Conservation (phyloP, 2,113 vertebrate genomes). For the Phalacrocorax pelagicus region DNA sequence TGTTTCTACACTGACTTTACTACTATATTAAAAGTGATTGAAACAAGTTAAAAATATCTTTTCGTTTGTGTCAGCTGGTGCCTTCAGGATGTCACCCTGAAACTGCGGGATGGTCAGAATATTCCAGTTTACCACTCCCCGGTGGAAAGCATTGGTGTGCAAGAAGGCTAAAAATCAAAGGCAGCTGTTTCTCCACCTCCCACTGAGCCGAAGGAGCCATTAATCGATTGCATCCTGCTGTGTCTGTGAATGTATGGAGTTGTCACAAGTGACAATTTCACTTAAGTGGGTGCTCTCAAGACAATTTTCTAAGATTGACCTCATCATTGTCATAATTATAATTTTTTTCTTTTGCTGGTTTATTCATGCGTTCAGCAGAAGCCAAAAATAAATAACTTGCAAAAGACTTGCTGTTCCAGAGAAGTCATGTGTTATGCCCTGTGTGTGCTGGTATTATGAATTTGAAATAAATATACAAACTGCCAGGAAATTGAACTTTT, state of each 20-base stretch:
- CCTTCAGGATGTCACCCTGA: constrained; percentile 75
- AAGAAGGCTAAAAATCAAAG: not conserved
- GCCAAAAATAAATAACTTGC: constrained; percentile 19
- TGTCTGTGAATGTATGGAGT: not conserved
- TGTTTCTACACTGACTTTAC: not conserved
- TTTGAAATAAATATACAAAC: not conserved
- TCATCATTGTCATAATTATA: not conserved
- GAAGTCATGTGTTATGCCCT: not conserved
- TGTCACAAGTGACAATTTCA: not conserved
- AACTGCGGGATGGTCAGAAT: constrained; percentile 69
- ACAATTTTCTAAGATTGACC: not conserved
- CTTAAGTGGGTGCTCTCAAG: not conserved
- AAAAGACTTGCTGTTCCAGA: not conserved
- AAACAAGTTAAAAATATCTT: not conserved
- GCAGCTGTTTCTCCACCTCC: not conserved
- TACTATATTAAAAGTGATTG: not conserved
- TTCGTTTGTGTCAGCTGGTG: constrained; percentile 70
- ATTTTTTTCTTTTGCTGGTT: not conserved
- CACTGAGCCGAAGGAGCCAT: not conserved
- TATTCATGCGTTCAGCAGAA: not conserved
- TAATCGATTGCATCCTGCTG: not conserved
- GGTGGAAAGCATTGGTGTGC: not conserved
- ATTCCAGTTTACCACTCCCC: constrained; percentile 57
- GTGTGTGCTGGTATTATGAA: not conserved
- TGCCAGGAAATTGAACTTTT: not conserved